Percentiles rank a stretch among this genome's conserved stretches.
These are phyloP conservation scores for Pyrocephalus nanus DNA, from an alignment of 2,797 vertebrate species.

Conservation along the genomic window DNA sequence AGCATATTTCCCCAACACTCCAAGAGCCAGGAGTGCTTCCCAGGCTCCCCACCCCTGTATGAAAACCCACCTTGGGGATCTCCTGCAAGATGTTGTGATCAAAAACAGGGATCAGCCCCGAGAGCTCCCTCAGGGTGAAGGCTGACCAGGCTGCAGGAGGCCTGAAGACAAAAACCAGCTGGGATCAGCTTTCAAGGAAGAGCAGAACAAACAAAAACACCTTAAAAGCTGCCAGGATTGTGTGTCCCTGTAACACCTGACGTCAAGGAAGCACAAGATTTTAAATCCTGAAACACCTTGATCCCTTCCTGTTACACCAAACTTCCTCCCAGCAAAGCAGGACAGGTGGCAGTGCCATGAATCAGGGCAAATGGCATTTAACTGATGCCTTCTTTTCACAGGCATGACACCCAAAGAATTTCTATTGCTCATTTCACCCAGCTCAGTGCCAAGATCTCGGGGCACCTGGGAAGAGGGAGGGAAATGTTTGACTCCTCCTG, in stretches of 20 bases:
- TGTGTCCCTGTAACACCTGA: background rate
- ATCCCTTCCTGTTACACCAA: background rate
- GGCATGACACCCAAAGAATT: background rate
- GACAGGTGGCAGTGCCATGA: background rate
- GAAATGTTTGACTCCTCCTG: background rate
- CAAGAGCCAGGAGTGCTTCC: background rate
- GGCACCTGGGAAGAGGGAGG: background rate
- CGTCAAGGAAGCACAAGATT: background rate
- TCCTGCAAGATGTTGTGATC: constrained; percentile 1
- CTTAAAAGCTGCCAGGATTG: background rate
- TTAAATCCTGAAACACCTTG: background rate
- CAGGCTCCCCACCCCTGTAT: background rate
- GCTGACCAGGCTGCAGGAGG: constrained; percentile 51
- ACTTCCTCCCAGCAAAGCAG: background rate
- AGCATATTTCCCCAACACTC: background rate
- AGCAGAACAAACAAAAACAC: too few relatives aligned
- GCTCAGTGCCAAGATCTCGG: background rate
- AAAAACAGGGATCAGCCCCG: constrained; percentile 3
- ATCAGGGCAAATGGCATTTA: background rate
- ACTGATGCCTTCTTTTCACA: background rate
- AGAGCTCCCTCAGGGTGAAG: constrained; percentile 55
- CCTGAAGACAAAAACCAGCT: background rate
- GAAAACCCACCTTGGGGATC: constrained; percentile 53
- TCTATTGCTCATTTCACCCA: background rate
- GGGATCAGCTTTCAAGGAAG: background rate